These are phyloP conservation scores for Mylabris sibirica DNA, from an alignment of 2,888 invertebrate genomes.

Conservation along the genomic window DNA sequence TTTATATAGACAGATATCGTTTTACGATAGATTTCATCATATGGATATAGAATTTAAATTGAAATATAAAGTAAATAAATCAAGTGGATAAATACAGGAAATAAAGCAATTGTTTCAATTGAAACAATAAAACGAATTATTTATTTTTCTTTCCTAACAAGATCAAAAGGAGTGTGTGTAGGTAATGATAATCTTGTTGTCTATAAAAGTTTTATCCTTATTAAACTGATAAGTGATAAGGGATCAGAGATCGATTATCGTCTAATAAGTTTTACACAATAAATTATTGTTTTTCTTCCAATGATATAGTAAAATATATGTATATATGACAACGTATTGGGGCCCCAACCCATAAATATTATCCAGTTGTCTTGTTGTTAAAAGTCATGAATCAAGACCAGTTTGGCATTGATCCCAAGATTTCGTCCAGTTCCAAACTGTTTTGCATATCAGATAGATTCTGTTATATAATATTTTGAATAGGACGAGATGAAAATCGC, in stretches of 20 bases:
- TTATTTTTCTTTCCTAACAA: not conserved
- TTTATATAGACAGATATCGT: not conserved
- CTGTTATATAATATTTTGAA: constrained; percentile 1
- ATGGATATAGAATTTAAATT: not conserved
- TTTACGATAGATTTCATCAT: constrained; percentile 6
- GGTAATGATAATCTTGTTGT: not conserved
- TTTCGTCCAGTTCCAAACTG: not conserved
- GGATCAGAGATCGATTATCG: not conserved
- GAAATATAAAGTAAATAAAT: constrained; percentile 2
- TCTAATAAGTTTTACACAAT: not conserved
- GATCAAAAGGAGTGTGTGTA: not conserved
- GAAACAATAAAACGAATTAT: not conserved
- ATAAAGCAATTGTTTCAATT: not conserved
- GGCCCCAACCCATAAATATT: not conserved
- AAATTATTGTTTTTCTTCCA: not conserved
- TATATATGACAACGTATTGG: not conserved
- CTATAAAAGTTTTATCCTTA: not conserved
- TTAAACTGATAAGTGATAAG: not conserved
- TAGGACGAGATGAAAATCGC: not conserved
- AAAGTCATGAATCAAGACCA: constrained; percentile 2
- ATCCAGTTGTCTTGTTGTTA: not conserved
- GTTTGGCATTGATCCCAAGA: constrained; percentile 6
- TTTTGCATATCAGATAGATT: not conserved
- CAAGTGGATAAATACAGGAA: not conserved
- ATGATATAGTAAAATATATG: not conserved